Base-by-base conservation (phyloP, 2,797 vertebrate species). In the Sebastes jordani region DNA sequence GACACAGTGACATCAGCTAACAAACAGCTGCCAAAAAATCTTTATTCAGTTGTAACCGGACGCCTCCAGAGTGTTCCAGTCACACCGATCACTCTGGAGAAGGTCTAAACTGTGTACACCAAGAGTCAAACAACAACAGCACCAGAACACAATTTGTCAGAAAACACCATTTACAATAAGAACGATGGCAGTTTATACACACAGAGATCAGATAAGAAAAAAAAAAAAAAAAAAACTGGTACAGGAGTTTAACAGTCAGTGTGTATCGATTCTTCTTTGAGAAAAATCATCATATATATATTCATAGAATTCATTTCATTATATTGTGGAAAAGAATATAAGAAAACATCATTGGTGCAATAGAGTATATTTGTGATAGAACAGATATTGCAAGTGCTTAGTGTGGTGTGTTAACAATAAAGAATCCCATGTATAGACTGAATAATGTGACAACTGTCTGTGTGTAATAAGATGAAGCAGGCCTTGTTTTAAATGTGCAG, bases 21-120 rank as follows among this genome's bases (percentile, higher is more conserved):
- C 92, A 95, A 96, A 95, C 89, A 95, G 92, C 95, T 95, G 94
- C 94, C 94, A 94, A 94, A 93, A 94, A 89, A 71, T 77, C 68
- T 92, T 95, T 95, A 95, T 94, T 95, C 93, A 89, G 91, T 94
- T 86, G 42, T 10, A 89, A 92, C 91, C 88, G 86, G 83, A 80
- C 49, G 79, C 80, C 83, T 91, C 88, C 90, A 89, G 90, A 82
- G 73, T 73, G 74, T 14, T 84, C 56, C 52, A 71, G 78, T 86
- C 62, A 79, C 78, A 90, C 80, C 38, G 85, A 71, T 67, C 49
- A 20, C 76, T 76, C 87, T 84, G 82, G 85, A 90, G 83, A 68
- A 71, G 78, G 86, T 82, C 80, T 68, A 52, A 89, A 91, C 85
- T 81, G 92, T 88, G 95, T 91, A 95, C 74, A 66, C 62, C 23